Evolutionary conservation across 2,797 vertebrate genomes (phyloP).

Genomic region (Intellagama lesueurii): DNA sequence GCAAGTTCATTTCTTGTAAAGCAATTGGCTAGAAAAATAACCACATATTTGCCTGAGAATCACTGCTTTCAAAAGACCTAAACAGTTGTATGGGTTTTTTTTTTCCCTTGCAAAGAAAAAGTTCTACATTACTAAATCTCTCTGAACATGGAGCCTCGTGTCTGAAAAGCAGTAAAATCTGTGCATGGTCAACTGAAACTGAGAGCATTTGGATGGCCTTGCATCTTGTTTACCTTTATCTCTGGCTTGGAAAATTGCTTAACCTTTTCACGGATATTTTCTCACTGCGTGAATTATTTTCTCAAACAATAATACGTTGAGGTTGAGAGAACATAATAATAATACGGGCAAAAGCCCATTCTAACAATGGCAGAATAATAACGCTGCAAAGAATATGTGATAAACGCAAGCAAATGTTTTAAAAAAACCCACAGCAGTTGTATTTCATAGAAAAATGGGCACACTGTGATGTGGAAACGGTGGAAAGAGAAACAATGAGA

Average conservation of each 20-base stretch:
- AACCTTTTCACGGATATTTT: conserved; percentile 9
- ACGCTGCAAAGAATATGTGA: background rate
- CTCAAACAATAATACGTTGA: background rate
- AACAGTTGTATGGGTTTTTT: too few species aligned
- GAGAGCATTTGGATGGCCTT: background rate
- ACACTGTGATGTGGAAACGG: background rate
- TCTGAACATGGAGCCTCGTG: background rate
- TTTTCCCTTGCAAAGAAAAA: too few species aligned
- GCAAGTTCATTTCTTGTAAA: too few species aligned
- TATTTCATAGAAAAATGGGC: conserved; percentile 4
- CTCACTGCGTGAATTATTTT: background rate
- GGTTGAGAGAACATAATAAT: background rate
- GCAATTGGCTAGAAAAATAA: too few species aligned
- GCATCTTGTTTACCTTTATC: background rate
- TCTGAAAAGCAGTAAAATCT: background rate
- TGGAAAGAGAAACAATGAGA: background rate
- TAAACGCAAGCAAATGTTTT: background rate
- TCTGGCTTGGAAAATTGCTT: background rate
- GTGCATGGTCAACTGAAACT: background rate
- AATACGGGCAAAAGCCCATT: conserved; percentile 1
- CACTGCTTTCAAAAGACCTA: too few species aligned
- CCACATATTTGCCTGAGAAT: too few species aligned
- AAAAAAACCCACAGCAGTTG: background rate
- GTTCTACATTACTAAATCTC: too few species aligned
- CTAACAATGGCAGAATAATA: background rate